A percentile compares a stretch with the other conserved stretches of the same genome.
phyloP scores from a whole-genome alignment of 1,140 invertebrate genomes.

The Apis laboriosa region DNA sequence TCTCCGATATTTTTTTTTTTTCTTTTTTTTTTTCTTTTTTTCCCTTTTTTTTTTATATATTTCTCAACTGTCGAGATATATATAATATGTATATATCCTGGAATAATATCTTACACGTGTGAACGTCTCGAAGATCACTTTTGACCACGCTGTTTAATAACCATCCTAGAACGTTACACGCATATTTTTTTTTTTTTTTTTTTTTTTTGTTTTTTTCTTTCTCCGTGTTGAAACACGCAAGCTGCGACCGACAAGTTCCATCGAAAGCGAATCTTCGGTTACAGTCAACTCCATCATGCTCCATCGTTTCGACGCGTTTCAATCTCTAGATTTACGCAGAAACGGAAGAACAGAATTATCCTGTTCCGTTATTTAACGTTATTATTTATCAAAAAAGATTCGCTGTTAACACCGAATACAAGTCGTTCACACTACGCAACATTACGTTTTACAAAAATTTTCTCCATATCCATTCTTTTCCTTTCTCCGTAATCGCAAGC shows the following conservation, averaged over 20 bases:
- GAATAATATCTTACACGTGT: background rate
- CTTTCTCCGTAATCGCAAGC: constrained; percentile 13
- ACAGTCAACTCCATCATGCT: background rate
- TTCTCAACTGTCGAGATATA: constrained; percentile 8
- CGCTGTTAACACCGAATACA: background rate
- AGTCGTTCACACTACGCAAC: background rate
- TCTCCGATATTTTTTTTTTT: constrained; percentile 12
- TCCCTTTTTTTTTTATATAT: no score
- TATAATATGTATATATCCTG: background rate
- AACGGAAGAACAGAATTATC: background rate
- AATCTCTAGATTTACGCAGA: background rate
- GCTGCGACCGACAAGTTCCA: constrained; percentile 10
- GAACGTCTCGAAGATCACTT: constrained; percentile 8
- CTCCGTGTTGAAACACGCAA: background rate
- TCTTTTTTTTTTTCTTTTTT: constrained; percentile 35
- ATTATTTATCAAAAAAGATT: background rate
- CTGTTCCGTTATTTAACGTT: background rate
- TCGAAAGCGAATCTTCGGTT: background rate
- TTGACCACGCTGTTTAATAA: background rate
- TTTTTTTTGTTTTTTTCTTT: background rate
- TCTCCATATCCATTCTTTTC: background rate
- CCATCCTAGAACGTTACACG: background rate
- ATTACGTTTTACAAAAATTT: background rate
- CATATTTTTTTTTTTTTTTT: background rate
- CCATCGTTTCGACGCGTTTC: background rate